Evolutionary conservation across 1,140 invertebrate species (phyloP).

Genomic region (Magallana gigas): DNA sequence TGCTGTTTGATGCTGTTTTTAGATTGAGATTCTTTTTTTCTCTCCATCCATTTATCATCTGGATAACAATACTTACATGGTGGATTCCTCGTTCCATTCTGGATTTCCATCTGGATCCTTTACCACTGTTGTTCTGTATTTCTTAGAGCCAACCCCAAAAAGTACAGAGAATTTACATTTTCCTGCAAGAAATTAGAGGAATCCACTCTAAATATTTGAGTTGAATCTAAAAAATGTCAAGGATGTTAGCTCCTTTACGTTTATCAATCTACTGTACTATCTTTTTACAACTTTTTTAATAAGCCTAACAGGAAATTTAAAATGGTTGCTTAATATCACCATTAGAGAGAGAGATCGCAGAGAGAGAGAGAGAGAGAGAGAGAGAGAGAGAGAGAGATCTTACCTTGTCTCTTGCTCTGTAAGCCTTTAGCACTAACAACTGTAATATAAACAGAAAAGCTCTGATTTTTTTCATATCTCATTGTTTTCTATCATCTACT

Average conservation of each 20-base stretch:
- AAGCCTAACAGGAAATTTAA: too few relatives aligned
- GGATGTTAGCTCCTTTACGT: too few relatives aligned
- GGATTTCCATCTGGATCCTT: slow-evolving; percentile 72
- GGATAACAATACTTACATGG: slow-evolving; percentile 66
- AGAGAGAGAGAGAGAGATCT: background rate
- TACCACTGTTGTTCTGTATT: slow-evolving; percentile 73
- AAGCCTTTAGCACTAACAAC: slow-evolving; percentile 70
- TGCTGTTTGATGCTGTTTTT: too few relatives aligned
- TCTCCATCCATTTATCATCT: background rate
- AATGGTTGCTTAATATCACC: too few relatives aligned
- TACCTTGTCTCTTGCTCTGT: slow-evolving; percentile 70
- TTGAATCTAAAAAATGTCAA: too few relatives aligned
- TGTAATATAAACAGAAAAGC: slow-evolving; percentile 57
- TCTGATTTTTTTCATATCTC: background rate
- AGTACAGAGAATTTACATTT: slow-evolving; percentile 76
- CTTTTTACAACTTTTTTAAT: too few relatives aligned
- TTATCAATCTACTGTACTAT: too few relatives aligned
- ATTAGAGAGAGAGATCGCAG: background rate
- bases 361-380: background rate
- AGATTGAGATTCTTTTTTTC: too few relatives aligned
- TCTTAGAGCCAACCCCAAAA: slow-evolving; percentile 76
- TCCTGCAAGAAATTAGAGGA: slow-evolving; percentile 58
- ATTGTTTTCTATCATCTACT: background rate
- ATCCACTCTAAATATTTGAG: too few relatives aligned
- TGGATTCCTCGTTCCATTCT: slow-evolving; percentile 77